phyloP scores from a whole-genome alignment of 1,140 invertebrate genomes.

The Galleria mellonella region DNA sequence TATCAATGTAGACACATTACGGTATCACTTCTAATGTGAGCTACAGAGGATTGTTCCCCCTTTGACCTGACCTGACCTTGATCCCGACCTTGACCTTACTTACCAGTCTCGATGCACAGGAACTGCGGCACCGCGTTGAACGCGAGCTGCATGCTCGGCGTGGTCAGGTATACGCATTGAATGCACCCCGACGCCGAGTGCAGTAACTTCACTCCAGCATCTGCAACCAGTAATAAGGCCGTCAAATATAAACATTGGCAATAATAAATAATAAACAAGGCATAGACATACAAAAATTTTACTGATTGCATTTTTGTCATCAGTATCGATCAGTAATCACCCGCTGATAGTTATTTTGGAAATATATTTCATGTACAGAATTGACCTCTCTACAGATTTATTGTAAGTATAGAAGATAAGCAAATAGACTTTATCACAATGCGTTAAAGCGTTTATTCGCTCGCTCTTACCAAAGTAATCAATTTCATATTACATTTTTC shows the following conservation, averaged over 20 bases:
- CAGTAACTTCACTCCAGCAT: constrained; percentile 65
- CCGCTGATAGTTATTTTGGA: not conserved
- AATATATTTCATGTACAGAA: too few species aligned
- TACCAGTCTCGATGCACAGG: constrained; percentile 68
- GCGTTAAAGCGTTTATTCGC: too few species aligned
- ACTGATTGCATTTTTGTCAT: too few species aligned
- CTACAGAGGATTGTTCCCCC: too few species aligned
- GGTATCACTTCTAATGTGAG: too few species aligned
- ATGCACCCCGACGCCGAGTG: constrained; percentile 59
- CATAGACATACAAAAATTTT: not conserved
- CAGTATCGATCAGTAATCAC: not conserved
- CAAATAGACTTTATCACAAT: too few species aligned
- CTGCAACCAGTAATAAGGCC: constrained; percentile 36
- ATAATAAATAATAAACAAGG: not conserved
- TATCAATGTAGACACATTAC: too few species aligned
- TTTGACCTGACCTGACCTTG: too few species aligned
- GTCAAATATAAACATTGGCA: not conserved
- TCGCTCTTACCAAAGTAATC: too few species aligned
- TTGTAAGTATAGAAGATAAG: too few species aligned
- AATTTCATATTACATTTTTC: too few species aligned
- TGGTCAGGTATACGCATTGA: constrained; percentile 67
- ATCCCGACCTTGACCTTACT: not conserved
- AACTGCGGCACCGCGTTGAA: constrained; percentile 72
- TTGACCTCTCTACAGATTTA: too few species aligned
- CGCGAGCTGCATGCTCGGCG: constrained; percentile 67